Conservation (phyloP, 2,888 invertebrate genomes). For the Ormia ochracea region DNA sequence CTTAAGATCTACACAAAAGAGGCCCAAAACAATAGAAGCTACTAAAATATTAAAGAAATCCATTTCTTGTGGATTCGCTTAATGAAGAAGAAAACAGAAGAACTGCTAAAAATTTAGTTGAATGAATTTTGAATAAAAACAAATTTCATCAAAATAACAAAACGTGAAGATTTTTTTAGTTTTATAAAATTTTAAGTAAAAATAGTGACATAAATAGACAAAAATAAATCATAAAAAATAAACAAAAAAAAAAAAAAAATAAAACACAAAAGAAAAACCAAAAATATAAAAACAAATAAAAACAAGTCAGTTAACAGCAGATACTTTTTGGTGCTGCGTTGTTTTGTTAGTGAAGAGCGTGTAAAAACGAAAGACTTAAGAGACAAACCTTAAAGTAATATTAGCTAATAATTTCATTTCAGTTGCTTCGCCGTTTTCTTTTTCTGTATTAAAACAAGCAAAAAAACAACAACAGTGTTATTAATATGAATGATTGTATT, state of each 20-base stretch:
- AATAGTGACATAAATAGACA: slow-evolving; percentile 4
- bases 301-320: neutral
- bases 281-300: neutral
- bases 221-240: too few relatives aligned
- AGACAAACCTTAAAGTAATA: slow-evolving; percentile 40
- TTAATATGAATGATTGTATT: neutral
- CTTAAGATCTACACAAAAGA: slow-evolving; percentile 36
- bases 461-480: neutral
- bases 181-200: neutral
- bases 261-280: too few relatives aligned
- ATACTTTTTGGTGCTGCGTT: neutral
- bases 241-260: too few relatives aligned
- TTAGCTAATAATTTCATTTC: slow-evolving; percentile 3
- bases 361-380: slow-evolving; percentile 42
- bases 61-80: slow-evolving; percentile 23
- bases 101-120: neutral
- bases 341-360: neutral
- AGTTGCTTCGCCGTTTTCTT: neutral
- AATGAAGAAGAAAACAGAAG: neutral
- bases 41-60: neutral
- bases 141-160: slow-evolving; percentile 35
- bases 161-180: slow-evolving; percentile 29
- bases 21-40: neutral
- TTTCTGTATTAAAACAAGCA: neutral
- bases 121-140: slow-evolving; percentile 35